Conservation (phyloP, 1,140 invertebrate genomes). For the Drosophila kanapiae region DNA sequence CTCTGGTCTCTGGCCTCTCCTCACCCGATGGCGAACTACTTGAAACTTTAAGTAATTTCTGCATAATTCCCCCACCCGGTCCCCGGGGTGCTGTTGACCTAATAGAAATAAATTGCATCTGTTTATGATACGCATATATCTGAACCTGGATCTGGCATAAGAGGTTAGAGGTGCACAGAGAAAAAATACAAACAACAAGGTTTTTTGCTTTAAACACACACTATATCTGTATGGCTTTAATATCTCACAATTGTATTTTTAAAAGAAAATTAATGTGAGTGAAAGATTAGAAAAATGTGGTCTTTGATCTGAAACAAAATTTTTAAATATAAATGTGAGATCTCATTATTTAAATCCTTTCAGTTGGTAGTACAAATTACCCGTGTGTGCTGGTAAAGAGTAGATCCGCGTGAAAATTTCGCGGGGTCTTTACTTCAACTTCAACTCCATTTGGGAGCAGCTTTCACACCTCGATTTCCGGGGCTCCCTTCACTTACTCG, state of each 20-base stretch:
- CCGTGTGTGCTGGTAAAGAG: not conserved
- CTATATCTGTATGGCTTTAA: not conserved
- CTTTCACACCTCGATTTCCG: slow-evolving; percentile 58
- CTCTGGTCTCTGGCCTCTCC: not conserved
- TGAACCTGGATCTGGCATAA: not conserved
- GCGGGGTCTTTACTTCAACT: not conserved
- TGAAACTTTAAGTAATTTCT: slow-evolving; percentile 72
- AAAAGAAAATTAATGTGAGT: not conserved
- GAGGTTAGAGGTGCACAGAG: not conserved
- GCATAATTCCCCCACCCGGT: slow-evolving; percentile 61
- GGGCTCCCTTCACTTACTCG: slow-evolving; percentile 55
- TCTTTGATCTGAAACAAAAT: too few relatives aligned
- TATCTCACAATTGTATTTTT: not conserved
- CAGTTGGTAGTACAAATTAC: not conserved
- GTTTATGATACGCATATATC: slow-evolving; percentile 9
- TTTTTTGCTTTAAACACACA: not conserved
- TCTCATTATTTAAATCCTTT: not conserved
- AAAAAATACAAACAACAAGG: not conserved
- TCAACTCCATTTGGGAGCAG: slow-evolving; percentile 22
- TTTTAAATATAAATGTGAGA: too few relatives aligned
- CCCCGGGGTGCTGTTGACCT: slow-evolving; percentile 59
- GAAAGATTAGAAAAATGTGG: too few relatives aligned
- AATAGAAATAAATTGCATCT: slow-evolving; percentile 66
- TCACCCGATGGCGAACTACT: slow-evolving; percentile 63
- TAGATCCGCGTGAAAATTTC: not conserved